Percentiles rank a stretch among this genome's conserved stretches.
Conservation (phyloP, 2,113 vertebrate genomes). For the Coptodon rendalli region DNA sequence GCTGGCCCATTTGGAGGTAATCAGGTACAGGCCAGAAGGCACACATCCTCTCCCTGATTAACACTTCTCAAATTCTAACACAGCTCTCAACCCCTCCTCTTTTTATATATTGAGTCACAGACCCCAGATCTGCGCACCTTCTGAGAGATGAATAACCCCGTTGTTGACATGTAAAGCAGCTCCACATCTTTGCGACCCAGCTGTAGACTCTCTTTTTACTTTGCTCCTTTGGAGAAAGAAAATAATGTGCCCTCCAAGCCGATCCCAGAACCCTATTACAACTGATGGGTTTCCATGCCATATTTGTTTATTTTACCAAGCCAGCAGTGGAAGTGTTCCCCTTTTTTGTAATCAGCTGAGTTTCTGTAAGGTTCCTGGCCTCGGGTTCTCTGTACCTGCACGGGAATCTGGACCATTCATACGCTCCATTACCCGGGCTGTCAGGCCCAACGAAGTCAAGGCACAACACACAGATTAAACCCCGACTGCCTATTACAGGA, state of each 20-base stretch:
- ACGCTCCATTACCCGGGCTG: conserved; percentile 55
- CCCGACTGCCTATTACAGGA: conserved; percentile 43
- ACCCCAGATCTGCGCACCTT: conserved; percentile 30
- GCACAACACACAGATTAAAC: conserved; percentile 52
- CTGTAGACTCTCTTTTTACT: conserved; percentile 17
- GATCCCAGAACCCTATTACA: conserved; percentile 1
- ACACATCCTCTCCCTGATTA: conserved; percentile 93
- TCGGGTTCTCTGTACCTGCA: conserved; percentile 48
- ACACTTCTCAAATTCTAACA: conserved; percentile 86
- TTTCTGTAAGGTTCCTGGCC: conserved; percentile 48
- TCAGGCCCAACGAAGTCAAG: conserved; percentile 46
- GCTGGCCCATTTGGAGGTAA: conserved; percentile 86
- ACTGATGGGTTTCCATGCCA: conserved; percentile 34
- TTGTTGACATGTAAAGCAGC: conserved; percentile 30
- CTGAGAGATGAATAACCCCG: conserved; percentile 29
- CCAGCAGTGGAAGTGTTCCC: conserved; percentile 33
- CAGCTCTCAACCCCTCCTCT: conserved; percentile 79
- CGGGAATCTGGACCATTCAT: conserved; percentile 40
- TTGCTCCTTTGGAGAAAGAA: conserved; percentile 20
- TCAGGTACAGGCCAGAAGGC: conserved; percentile 89
- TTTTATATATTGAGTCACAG: conserved; percentile 37
- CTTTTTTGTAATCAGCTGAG: conserved; percentile 60
- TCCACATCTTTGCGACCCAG: conserved; percentile 44
- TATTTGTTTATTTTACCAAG: conserved; percentile 62
- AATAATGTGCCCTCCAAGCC: conserved; percentile 11